phyloP scores from a whole-genome alignment of 2,888 invertebrate species.

The Leptogaster cylindrica region DNA sequence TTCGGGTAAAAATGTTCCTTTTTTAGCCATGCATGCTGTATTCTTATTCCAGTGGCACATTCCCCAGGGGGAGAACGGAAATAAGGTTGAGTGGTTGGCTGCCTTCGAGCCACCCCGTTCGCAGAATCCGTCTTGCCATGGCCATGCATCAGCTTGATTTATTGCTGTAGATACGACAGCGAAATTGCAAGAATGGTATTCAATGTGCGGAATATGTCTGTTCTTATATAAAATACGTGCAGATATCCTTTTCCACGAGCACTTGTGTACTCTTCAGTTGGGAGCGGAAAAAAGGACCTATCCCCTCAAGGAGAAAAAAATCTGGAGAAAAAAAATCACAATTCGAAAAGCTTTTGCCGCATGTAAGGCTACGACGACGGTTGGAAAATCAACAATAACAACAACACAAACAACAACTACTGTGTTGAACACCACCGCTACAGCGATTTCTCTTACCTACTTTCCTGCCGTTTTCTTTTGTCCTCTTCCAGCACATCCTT shows the following conservation, averaged over 20 bases:
- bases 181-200: conserved; percentile 50
- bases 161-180: conserved; percentile 49
- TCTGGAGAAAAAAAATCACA: conserved; percentile 42
- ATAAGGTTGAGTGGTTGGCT: conserved; percentile 27
- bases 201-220: conserved; percentile 36
- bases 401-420: conserved; percentile 18
- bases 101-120: conserved; percentile 41
- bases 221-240: conserved; percentile 8
- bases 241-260: conserved; percentile 2
- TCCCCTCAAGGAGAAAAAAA: conserved; percentile 40
- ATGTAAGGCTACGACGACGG: conserved; percentile 23
- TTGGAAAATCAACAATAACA: conserved; percentile 36
- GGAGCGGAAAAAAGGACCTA: conserved; percentile 32
- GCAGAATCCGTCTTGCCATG: conserved; percentile 50
- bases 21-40: conserved; percentile 31
- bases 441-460: conserved; percentile 35
- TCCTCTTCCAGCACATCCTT: conserved; percentile 47
- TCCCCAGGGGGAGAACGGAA: not conserved
- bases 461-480: conserved; percentile 36
- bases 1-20: conserved; percentile 11
- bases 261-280: conserved; percentile 3
- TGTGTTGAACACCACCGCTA: conserved; percentile 23
- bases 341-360: conserved; percentile 44
- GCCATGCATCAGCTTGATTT: conserved; percentile 51
- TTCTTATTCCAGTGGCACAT: conserved; percentile 20